Evolutionary conservation across 2,888 invertebrate species (phyloP).

Genomic region (Phorcus lineatus): DNA sequence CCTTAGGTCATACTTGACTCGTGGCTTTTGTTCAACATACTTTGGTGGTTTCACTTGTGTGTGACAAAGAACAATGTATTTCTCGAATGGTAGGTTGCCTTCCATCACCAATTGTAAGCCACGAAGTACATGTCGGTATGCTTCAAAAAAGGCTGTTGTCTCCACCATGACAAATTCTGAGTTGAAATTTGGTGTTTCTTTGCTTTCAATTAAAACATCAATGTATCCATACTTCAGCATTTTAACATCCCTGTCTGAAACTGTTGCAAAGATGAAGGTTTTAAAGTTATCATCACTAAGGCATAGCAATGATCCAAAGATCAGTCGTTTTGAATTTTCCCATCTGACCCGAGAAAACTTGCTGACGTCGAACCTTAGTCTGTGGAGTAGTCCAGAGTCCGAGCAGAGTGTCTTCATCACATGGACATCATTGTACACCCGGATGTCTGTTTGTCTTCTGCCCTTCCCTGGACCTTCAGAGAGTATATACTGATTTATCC

Average conservation of each 20-base stretch:
- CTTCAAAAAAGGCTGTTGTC: conserved; percentile 87
- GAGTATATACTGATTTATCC: conserved; percentile 78
- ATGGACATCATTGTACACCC: conserved; percentile 49
- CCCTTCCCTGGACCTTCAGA: conserved; percentile 49
- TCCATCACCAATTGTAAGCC: conserved; percentile 80
- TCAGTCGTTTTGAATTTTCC: conserved; percentile 80
- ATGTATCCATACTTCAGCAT: conserved; percentile 49
- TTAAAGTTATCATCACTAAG: conserved; percentile 84
- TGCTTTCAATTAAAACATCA: conserved; percentile 44
- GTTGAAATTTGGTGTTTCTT: neutral
- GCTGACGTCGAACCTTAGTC: conserved; percentile 33
- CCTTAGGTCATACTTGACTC: conserved; percentile 43
- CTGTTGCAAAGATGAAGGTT: conserved; percentile 83
- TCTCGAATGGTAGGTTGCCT: conserved; percentile 51
- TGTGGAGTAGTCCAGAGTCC: conserved; percentile 40
- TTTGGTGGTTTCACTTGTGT: conserved; percentile 42
- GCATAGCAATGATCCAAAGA: conserved; percentile 84
- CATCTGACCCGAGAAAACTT: conserved; percentile 57
- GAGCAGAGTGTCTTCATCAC: conserved; percentile 40
- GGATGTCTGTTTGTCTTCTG: conserved; percentile 36
- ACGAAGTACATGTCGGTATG: conserved; percentile 84
- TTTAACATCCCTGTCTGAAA: conserved; percentile 51
- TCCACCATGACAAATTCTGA: conserved; percentile 81
- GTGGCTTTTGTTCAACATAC: conserved; percentile 38
- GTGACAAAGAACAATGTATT: conserved; percentile 50